Base-by-base conservation (phyloP, 1,140 invertebrate species). In the Idris sp. region DNA sequence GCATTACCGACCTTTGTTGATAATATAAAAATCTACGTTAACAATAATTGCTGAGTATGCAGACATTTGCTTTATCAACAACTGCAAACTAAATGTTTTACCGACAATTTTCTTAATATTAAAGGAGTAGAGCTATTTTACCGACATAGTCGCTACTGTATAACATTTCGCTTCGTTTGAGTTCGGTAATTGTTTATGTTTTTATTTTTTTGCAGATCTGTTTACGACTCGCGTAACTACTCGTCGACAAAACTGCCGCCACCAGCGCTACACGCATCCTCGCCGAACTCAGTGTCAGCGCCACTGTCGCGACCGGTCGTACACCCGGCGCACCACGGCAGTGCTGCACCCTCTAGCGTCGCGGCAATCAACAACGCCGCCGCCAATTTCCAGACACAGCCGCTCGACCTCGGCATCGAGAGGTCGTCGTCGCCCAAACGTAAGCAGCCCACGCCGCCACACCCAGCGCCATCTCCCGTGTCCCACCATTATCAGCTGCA, bases 361-460 rank as follows among this genome's bases (percentile, higher is more conserved):
- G n/a, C 44, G 33, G 31, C 36, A 30, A 65, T 41, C 59, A 58
- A 56, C 56, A 69, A 38, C 18, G 81, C 78, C 16, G 80, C 84
- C 36, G 81, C 78, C 16, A 80, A 83, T 35, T 86, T 90, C 48
- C 91, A 92, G 78, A 93, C 91, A 14, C 93, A 94, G 79, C 93
- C 93, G 1, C 85, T 94, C 6, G 92, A 94, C 82, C 89, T 94
- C 8, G 92, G 92, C 9, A 89, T 93, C 0, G 88, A 90, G 31
- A 81, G 84, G 28, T 86, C 87, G 2, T 79, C 82, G 4, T 90
- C 89, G 13, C 90, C 90, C 0, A 91, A 91, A 71, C 81, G 90
- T 13, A 92, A 91, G 82, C 84, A 86, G 0, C 80, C 82, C 0
- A 88, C 88, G 0, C 72, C 73, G 5, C 61, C 48, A 7, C n/a